Conservation (phyloP, 2,888 invertebrate species). For the Acrobasis repandana region DNA sequence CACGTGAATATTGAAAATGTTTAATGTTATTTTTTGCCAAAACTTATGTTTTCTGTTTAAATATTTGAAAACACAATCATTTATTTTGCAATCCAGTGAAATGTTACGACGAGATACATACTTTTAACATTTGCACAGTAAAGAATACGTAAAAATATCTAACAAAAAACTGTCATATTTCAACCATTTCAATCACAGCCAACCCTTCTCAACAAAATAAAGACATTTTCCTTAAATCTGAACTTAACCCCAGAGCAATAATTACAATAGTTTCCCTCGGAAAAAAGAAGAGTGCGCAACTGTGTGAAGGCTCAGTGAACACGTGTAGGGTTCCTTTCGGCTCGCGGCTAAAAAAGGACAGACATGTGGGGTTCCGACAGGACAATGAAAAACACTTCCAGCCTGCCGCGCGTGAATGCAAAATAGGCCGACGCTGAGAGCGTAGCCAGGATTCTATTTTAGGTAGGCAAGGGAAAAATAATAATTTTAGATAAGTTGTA, state of each 20-base stretch:
- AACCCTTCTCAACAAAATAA: not conserved
- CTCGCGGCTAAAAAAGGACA: slow-evolving; percentile 59
- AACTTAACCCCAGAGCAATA: slow-evolving; percentile 23
- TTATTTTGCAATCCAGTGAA: no score
- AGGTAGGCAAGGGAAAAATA: no score
- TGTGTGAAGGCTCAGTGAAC: slow-evolving; percentile 46
- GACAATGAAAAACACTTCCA: slow-evolving; percentile 77
- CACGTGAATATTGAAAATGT: not conserved
- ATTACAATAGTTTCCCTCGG: slow-evolving; percentile 32
- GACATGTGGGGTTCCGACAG: slow-evolving; percentile 48
- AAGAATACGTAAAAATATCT: not conserved
- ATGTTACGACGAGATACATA: not conserved
- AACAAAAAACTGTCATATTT: not conserved
- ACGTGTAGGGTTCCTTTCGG: slow-evolving; percentile 41
- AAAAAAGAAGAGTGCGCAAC: slow-evolving; percentile 33
- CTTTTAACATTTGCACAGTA: not conserved
- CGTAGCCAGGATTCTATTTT: not conserved
- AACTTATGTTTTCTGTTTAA: no score
- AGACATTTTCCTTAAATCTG: not conserved
- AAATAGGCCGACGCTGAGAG: slow-evolving; percentile 55
- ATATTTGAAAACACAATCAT: no score
- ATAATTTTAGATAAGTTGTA: no score
- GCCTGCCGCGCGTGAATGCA: slow-evolving; percentile 64
- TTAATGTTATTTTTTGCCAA: no score
- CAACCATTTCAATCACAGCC: not conserved